Evolutionary conservation across 2,113 vertebrate genomes (phyloP), one percentile per base, ranked within the genome.

Genomic region (Thalassarche chlororhynchos): DNA sequence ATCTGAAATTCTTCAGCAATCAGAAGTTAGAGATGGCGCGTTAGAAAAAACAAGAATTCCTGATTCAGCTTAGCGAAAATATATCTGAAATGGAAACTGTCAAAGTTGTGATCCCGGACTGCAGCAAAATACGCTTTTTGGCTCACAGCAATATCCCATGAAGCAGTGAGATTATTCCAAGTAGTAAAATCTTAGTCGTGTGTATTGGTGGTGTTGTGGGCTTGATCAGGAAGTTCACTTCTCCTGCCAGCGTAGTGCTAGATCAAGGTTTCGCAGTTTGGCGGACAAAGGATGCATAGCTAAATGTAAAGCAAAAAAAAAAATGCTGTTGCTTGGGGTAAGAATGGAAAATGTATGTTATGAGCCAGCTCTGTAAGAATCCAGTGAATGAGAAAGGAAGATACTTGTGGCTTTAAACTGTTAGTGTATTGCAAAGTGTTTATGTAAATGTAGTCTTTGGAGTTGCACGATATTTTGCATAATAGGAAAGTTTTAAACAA

Each of bases 131-230:
- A 2, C 0, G 0, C 49, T 40, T 24, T 24, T 15, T 52, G 34
- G 28, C 44, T 54, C 17, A 0, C 23, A 4, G 49, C 17, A 7
- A 0, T 6, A 4, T 28, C 40, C 54, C 12, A 1, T 8, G 29
- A 17, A 44, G 13, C 10, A 4, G 13, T 1, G 61, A 46, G 20
- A 2, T 42, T 18, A 2, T 58, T 38, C 71, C 66, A 26, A 49
- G 83, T 2, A 31, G 60, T 23, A 8, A 64, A 83, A 34, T 11
- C 9, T 11, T 15, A 3, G 52, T 29, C 5, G 1, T 19, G 38
- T 34, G 51, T 10, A 1, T 21, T 12, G 23, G 20, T 60, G 66
- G 36, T 44, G 69, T 1, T 8, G 28, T 23, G 38, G 58, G 24
- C 23, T 74, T 6, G 6, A 12, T 44, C 28, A 5, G 66, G 77